These are phyloP conservation scores for Euleptes europaea DNA, from an alignment of 2,113 vertebrate genomes.

Conservation along the genomic window DNA sequence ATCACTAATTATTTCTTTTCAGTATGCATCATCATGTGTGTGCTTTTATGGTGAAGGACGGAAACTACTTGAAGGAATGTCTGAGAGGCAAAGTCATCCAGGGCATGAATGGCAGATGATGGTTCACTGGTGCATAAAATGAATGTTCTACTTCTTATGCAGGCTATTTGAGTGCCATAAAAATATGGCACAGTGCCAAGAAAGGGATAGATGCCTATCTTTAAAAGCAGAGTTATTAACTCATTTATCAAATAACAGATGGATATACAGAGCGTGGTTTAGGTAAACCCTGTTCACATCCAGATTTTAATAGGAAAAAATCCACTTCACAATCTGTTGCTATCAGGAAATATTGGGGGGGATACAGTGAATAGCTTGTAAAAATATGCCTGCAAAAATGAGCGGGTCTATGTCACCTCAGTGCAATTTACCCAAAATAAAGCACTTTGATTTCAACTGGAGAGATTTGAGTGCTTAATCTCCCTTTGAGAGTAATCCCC, in stretches of 20 bases:
- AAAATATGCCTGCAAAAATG: background rate
- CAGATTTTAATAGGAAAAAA: too few relatives aligned
- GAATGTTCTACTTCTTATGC: background rate
- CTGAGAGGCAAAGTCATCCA: constrained; percentile 32
- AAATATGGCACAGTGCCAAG: too few relatives aligned
- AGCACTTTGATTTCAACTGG: background rate
- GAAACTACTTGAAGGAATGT: constrained; percentile 7
- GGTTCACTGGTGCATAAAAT: constrained; percentile 35
- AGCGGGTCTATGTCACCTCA: background rate
- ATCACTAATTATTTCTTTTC: constrained; percentile 22
- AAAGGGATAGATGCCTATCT: too few relatives aligned
- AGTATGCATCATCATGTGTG: background rate
- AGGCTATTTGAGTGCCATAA: too few relatives aligned
- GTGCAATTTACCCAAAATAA: background rate
- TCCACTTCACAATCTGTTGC: too few relatives aligned
- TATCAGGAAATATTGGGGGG: too few relatives aligned
- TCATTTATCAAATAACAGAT: too few relatives aligned
- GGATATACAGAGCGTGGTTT: too few relatives aligned
- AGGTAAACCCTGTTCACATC: too few relatives aligned
- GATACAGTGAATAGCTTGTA: too few relatives aligned
- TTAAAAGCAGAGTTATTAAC: too few relatives aligned
- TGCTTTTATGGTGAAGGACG: background rate
- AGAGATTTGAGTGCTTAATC: background rate
- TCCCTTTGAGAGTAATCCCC: too few relatives aligned
- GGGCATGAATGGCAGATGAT: constrained; percentile 31